Percentiles rank a stretch among this genome's conserved stretches.
These are phyloP conservation scores for Adoxophyes honmai DNA, from an alignment of 1,140 invertebrate species.

Conservation along the genomic window DNA sequence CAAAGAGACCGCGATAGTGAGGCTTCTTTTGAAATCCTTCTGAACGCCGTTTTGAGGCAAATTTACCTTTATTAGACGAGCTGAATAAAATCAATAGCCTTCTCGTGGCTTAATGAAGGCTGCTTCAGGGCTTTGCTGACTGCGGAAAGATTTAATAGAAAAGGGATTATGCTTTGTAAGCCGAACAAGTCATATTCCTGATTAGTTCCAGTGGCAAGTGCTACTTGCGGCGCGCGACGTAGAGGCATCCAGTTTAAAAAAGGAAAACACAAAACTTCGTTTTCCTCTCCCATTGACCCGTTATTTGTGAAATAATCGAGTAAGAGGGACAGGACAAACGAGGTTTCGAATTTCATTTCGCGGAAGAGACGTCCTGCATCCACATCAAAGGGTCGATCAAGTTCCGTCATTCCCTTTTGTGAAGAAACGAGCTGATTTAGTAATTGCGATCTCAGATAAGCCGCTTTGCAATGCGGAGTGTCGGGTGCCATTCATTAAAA, in stretches of 20 bases:
- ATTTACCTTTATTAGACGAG: constrained; percentile 56
- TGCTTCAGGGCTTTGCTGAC: constrained; percentile 53
- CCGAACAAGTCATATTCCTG: constrained; percentile 39
- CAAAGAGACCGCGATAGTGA: constrained; percentile 38
- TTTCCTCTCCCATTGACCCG: no score
- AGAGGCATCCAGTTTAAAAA: no score
- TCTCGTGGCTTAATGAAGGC: constrained; percentile 56
- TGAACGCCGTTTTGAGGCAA: constrained; percentile 38
- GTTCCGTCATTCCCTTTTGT: constrained; percentile 2
- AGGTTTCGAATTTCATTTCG: no score
- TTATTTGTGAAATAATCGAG: no score
- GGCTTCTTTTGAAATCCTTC: constrained; percentile 38
- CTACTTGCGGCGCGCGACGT: no score
- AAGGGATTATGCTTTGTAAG: constrained; percentile 51
- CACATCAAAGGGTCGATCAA: background rate
- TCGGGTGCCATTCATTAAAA: constrained; percentile 5
- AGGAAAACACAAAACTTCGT: no score
- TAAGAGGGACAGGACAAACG: no score
- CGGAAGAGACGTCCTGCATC: no score
- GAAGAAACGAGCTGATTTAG: background rate
- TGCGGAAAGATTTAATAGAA: constrained; percentile 49
- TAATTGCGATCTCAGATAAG: constrained; percentile 7
- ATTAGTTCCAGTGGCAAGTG: constrained; percentile 35
- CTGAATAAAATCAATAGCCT: constrained; percentile 58
- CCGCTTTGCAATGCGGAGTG: background rate